Evolutionary conservation across 2,888 invertebrate species (phyloP).

Genomic region (Polyommatus icarus): DNA sequence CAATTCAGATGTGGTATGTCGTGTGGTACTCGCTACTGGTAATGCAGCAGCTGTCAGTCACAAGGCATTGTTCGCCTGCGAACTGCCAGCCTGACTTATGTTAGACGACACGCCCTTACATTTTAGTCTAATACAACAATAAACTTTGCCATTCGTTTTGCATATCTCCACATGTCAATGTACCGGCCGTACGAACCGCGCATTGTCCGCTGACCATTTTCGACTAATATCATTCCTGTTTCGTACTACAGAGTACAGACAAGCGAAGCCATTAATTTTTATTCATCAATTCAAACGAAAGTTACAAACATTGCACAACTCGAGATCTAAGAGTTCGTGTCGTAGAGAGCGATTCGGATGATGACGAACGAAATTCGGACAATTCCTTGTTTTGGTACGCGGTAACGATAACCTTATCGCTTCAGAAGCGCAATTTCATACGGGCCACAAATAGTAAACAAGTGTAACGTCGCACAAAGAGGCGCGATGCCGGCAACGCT

Average conservation of each 20-base stretch:
- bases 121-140: slow-evolving; percentile 55
- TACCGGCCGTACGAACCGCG: slow-evolving; percentile 27
- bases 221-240: slow-evolving; percentile 21
- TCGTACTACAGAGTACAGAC: neutral
- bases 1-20: slow-evolving; percentile 42
- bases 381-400: slow-evolving; percentile 66
- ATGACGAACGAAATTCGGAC: slow-evolving; percentile 59
- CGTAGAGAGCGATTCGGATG: neutral
- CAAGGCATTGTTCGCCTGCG: slow-evolving; percentile 42
- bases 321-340: slow-evolving; percentile 29
- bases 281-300: slow-evolving; percentile 11
- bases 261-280: neutral
- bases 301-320: slow-evolving; percentile 1
- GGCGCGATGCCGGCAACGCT: slow-evolving; percentile 47
- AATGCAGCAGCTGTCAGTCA: slow-evolving; percentile 44
- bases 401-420: slow-evolving; percentile 60
- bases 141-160: slow-evolving; percentile 48
- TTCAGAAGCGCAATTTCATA: slow-evolving; percentile 48
- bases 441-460: slow-evolving; percentile 37
- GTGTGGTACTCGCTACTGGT: slow-evolving; percentile 38
- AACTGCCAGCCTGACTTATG: slow-evolving; percentile 43
- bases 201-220: slow-evolving; percentile 29
- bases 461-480: slow-evolving; percentile 46
- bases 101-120: slow-evolving; percentile 47
- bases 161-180: slow-evolving; percentile 42